Conservation (phyloP, 2,888 invertebrate species). For the Pterostichus madidus region DNA sequence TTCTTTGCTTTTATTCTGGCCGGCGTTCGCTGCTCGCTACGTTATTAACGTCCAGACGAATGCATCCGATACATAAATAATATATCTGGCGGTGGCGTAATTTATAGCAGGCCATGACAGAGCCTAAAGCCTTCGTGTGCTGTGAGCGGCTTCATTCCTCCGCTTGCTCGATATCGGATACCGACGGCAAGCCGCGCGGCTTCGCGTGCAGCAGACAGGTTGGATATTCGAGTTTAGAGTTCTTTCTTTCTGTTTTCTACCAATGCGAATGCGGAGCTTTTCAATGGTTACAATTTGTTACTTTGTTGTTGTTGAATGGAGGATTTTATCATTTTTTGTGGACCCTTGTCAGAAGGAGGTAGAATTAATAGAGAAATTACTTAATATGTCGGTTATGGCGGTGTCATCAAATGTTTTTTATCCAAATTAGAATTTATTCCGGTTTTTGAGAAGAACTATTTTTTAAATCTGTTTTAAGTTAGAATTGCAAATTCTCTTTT, state of each 20-base stretch:
- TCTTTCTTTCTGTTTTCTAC: conserved; percentile 15
- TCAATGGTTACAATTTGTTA: conserved; percentile 34
- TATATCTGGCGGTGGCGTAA: conserved; percentile 47
- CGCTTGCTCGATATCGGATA: neutral
- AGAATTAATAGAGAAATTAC: neutral
- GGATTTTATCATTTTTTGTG: neutral
- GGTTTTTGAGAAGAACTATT: no score
- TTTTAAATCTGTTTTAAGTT: no score
- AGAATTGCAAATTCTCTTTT: no score
- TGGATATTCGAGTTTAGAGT: neutral
- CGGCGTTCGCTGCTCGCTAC: conserved; percentile 1
- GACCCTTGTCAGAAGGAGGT: conserved; percentile 1
- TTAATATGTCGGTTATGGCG: conserved; percentile 10
- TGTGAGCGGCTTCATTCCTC: neutral
- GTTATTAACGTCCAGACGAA: conserved; percentile 58
- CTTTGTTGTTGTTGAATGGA: conserved; percentile 19
- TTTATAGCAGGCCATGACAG: conserved; percentile 47
- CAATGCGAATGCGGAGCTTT: conserved; percentile 2
- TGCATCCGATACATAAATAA: conserved; percentile 63
- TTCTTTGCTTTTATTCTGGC: conserved; percentile 38
- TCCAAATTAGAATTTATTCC: no score
- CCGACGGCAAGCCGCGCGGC: conserved; percentile 1
- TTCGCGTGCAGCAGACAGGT: neutral
- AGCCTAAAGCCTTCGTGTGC: neutral
- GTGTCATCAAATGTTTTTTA: no score